These are phyloP conservation scores for Neofelis nebulosa DNA, from an alignment of 2,113 vertebrate species.

Conservation along the genomic window DNA sequence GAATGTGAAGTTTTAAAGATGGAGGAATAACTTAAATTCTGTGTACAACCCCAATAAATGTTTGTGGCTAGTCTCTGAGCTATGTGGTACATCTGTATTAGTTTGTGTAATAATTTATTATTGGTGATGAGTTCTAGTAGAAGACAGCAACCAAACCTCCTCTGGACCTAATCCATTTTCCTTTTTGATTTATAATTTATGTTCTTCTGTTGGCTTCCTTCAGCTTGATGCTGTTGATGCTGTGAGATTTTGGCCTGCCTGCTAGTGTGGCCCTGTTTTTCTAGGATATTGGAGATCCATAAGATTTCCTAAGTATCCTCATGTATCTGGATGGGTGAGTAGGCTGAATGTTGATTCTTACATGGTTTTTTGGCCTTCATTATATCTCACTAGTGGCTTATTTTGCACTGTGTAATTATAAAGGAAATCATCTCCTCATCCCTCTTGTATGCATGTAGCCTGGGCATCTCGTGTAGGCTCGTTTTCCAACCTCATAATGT, in stretches of 20 bases:
- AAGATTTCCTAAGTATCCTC: neutral
- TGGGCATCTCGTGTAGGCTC: neutral
- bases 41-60: neutral
- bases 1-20: neutral
- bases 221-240: neutral
- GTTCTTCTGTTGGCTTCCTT: neutral
- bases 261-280: neutral
- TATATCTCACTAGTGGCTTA: neutral
- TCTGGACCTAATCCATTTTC: neutral
- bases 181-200: neutral
- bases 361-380: neutral
- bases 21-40: slow-evolving; percentile 15
- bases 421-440: neutral
- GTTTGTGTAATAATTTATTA: neutral
- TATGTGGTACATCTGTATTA: neutral
- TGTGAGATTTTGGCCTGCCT: neutral
- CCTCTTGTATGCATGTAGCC: neutral
- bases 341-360: neutral
- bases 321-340: neutral
- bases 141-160: neutral
- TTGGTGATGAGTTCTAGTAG: neutral
- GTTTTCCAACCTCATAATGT: neutral
- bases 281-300: neutral
- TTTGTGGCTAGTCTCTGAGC: neutral
- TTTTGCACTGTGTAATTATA: neutral